Base-by-base conservation (phyloP, 2,888 invertebrate genomes). In the Exocentrus adspersus region DNA sequence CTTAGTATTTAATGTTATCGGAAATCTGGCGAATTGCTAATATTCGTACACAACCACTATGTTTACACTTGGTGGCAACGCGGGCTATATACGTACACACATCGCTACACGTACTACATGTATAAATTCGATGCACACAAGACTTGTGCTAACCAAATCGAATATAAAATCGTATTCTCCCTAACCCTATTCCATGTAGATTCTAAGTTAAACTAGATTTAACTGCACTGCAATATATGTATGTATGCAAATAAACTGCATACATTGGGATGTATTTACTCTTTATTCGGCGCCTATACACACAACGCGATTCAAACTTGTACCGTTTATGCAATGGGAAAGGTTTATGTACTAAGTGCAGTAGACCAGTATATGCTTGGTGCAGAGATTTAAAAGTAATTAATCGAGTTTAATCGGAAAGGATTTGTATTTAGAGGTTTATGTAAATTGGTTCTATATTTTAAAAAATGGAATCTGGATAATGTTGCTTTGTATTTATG, bases 161-260 rank as follows among this genome's bases (percentile, higher is more conserved):
- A 60, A 71, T 62, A 62, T 68, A 67, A 65, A 69, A 70, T 70
- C 67, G 64, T 42, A 66, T 72, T 67, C 64, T 58, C 62, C 58
- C 48, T 53, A 60, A 62, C 64, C 61, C 62, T 60, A 67, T 71
- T 63, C 57, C 60, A 69, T 63, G 68, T 61, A 67, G 70, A 69
- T 63, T 68, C 54, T 46, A 63, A 70, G 66, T 69, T 72, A 69
- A 72, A 69, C 72, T 66, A 63, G 67, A 61, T 62, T 65, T 64
- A 68, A 64, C 68, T 60, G 56, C 50, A 42, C 52, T 65, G 16
- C 59, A 59, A 67, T 68, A 60, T 72, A 67, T 68, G 62, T 46
- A 50, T 58, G 60, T 48, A 59, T 64, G 62, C 62, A 66, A 67
- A 66, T 69, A 64, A 45, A 50, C 45, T 28, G 45, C 48, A 30